Evolutionary conservation across 2,113 vertebrate genomes (phyloP).

Genomic region (Paraplagusia blochii): DNA sequence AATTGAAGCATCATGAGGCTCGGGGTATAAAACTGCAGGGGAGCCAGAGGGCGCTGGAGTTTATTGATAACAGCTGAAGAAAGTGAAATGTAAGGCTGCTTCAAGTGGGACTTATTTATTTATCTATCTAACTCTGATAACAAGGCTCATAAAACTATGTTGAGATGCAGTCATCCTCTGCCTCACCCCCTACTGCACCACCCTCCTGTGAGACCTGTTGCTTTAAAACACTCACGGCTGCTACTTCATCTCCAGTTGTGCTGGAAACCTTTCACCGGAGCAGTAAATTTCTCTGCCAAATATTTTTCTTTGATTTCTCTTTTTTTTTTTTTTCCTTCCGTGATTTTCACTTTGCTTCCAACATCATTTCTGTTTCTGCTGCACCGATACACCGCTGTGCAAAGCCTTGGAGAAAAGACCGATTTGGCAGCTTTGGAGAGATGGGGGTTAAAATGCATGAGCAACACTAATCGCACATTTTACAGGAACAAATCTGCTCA

Average conservation of each 20-base stretch:
- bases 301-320: conserved; percentile 68
- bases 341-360: conserved; percentile 4
- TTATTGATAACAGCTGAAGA: conserved; percentile 48
- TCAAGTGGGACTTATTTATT: conserved; percentile 55
- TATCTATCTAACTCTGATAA: conserved; percentile 73
- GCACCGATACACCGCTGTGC: conserved; percentile 12
- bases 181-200: too few relatives aligned
- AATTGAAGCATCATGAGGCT: conserved; percentile 53
- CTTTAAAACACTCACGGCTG: conserved; percentile 51
- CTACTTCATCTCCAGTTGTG: conserved; percentile 59
- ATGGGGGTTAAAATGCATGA: conserved; percentile 26
- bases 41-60: conserved; percentile 29
- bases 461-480: conserved; percentile 42
- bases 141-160: conserved; percentile 66
- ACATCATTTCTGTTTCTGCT: conserved; percentile 23
- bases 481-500: conserved; percentile 50
- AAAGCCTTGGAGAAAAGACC: conserved; percentile 49
- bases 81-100: conserved; percentile 39
- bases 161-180: background rate
- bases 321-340: background rate
- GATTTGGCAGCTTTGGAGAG: conserved; percentile 28
- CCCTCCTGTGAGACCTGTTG: conserved; percentile 33
- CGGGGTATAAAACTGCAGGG: conserved; percentile 40
- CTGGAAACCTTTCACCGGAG: conserved; percentile 58
- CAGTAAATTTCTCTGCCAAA: conserved; percentile 72